A percentile compares a stretch with the other conserved stretches of the same genome.
Conservation (phyloP, 2,797 vertebrate species). For the Tapera naevia region DNA sequence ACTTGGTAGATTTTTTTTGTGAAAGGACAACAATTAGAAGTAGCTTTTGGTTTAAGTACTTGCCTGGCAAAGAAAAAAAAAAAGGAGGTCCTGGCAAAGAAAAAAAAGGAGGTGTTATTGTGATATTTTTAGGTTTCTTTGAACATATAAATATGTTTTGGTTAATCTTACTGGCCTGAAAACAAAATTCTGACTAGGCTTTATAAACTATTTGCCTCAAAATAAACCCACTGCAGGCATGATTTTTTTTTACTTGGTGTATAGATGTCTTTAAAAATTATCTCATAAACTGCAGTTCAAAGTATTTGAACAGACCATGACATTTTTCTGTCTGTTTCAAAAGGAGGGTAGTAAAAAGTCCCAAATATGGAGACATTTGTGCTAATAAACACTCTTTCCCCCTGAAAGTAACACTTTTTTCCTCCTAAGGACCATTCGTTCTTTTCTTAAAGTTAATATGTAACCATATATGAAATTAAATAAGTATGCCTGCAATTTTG, state of each 20-base stretch:
- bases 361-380: not conserved
- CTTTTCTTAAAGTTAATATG: not conserved
- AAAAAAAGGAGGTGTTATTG: not conserved
- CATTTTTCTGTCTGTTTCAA: not conserved
- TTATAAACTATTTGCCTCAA: not conserved
- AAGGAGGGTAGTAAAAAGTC: not conserved
- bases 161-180: not conserved
- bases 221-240: not conserved
- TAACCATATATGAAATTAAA: not conserved
- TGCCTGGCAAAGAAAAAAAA: not conserved
- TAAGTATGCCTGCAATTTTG: not conserved
- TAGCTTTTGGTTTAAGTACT: not conserved
- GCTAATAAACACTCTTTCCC: not conserved
- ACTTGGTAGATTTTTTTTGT: not conserved
- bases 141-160: not conserved
- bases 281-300: not conserved
- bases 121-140: constrained; percentile 8
- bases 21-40: constrained; percentile 1
- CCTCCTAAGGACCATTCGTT: not conserved
- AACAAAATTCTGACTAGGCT: not conserved
- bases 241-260: not conserved
- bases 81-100: not conserved
- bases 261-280: not conserved
- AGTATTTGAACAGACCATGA: not conserved
- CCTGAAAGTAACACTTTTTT: not conserved